phyloP scores from a whole-genome alignment of 1,140 invertebrate genomes.

The Aplysia californica region DNA sequence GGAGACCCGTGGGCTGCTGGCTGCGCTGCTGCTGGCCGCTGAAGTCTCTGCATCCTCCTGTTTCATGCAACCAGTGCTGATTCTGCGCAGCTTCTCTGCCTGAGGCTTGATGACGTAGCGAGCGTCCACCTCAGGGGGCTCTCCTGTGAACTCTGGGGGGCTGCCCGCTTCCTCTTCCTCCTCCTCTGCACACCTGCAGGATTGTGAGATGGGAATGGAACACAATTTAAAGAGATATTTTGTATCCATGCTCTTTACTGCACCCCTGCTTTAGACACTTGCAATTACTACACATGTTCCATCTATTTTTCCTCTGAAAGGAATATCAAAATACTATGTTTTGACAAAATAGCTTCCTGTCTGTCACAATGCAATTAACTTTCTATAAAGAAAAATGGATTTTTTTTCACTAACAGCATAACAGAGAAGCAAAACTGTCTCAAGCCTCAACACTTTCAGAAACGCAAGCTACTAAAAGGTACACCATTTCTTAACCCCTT shows the following conservation, averaged over 20 bases:
- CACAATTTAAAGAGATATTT: too few relatives aligned
- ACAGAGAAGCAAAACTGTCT: too few relatives aligned
- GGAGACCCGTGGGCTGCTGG: conserved; percentile 20
- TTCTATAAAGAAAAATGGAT: too few relatives aligned
- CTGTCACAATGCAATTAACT: too few relatives aligned
- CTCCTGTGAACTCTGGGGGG: conserved; percentile 51
- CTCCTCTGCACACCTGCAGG: conserved; percentile 17
- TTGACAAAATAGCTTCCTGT: too few relatives aligned
- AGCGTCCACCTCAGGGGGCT: conserved; percentile 52
- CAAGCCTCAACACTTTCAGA: too few relatives aligned
- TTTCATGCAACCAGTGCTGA: conserved; percentile 57
- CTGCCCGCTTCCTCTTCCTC: conserved; percentile 39
- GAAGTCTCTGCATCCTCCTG: conserved; percentile 25
- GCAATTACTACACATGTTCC: background rate
- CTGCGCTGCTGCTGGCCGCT: background rate
- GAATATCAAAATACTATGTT: too few relatives aligned
- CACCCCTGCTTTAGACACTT: background rate
- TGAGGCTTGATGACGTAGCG: conserved; percentile 60
- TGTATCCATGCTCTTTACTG: background rate
- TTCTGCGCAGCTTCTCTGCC: conserved; percentile 55
- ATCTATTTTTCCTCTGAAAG: too few relatives aligned
- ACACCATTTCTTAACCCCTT: too few relatives aligned
- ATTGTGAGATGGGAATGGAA: too few relatives aligned
- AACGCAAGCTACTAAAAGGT: too few relatives aligned
- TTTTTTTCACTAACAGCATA: too few relatives aligned